Evolutionary conservation across 2,113 vertebrate genomes (phyloP).

Genomic region (Mobula hypostoma): DNA sequence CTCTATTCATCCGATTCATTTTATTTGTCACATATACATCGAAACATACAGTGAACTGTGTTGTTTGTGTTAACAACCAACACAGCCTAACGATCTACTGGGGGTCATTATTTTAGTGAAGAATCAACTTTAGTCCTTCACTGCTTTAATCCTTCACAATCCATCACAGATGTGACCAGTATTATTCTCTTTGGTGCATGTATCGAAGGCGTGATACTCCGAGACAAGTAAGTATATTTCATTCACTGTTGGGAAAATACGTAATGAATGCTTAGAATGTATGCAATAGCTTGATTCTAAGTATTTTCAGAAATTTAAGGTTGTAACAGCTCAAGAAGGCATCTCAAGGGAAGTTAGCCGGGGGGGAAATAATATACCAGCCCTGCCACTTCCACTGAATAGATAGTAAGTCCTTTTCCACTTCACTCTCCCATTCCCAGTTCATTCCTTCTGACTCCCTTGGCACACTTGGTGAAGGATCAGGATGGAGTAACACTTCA

Average conservation of each 20-base stretch:
- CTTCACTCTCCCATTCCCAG: background rate
- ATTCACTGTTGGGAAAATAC: background rate
- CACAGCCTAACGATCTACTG: too few relatives aligned
- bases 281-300: background rate
- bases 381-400: too few relatives aligned
- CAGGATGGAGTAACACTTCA: background rate
- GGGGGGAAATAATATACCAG: too few relatives aligned
- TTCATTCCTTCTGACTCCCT: background rate
- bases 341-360: too few relatives aligned
- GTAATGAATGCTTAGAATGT: background rate
- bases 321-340: too few relatives aligned
- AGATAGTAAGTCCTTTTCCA: background rate
- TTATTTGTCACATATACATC: too few relatives aligned
- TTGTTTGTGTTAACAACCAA: too few relatives aligned
- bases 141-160: slow-evolving; percentile 53
- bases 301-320: background rate
- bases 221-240: slow-evolving; percentile 79
- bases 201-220: slow-evolving; percentile 85
- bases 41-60: too few relatives aligned
- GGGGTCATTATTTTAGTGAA: background rate
- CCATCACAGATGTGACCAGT: slow-evolving; percentile 75
- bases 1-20: too few relatives aligned
- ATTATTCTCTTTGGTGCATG: slow-evolving; percentile 87
- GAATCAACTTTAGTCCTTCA: background rate
- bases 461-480: background rate